Conservation (phyloP, 2,888 invertebrate species). For the Bimastos eiseni region DNA sequence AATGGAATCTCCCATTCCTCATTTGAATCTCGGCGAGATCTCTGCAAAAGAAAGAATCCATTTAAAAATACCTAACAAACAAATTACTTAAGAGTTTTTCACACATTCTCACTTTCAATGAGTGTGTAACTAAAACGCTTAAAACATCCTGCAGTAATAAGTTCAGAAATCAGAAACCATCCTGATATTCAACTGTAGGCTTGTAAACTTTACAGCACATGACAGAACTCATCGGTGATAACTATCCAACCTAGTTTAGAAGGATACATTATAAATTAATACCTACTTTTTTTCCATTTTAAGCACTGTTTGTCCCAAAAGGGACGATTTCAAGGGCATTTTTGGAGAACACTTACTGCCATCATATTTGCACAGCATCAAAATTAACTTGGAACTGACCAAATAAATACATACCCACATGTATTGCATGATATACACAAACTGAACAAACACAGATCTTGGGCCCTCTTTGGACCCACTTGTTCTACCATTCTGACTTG, state of each 20-base stretch:
- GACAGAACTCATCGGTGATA: not conserved
- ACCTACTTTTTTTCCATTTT: not conserved
- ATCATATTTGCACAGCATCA: no score
- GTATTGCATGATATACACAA: not conserved
- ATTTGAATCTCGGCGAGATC: slow-evolving; percentile 77
- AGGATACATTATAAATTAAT: not conserved
- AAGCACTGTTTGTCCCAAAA: not conserved
- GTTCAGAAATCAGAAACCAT: not conserved
- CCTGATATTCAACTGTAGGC: not conserved
- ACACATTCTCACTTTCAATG: not conserved
- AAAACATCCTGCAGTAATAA: not conserved
- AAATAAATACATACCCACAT: no score
- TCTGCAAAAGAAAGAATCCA: slow-evolving; percentile 36
- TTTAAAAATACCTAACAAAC: not conserved
- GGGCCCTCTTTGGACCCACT: not conserved
- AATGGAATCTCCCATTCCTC: slow-evolving; percentile 98
- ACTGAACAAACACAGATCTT: not conserved
- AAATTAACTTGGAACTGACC: no score
- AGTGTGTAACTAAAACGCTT: not conserved
- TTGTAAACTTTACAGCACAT: not conserved
- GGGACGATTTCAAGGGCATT: no score
- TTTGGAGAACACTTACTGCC: no score
- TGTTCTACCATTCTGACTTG: not conserved
- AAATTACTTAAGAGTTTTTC: not conserved
- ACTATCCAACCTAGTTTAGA: not conserved